These are phyloP conservation scores for Chrosomus eos DNA, from an alignment of 2,797 vertebrate species.

Conservation along the genomic window DNA sequence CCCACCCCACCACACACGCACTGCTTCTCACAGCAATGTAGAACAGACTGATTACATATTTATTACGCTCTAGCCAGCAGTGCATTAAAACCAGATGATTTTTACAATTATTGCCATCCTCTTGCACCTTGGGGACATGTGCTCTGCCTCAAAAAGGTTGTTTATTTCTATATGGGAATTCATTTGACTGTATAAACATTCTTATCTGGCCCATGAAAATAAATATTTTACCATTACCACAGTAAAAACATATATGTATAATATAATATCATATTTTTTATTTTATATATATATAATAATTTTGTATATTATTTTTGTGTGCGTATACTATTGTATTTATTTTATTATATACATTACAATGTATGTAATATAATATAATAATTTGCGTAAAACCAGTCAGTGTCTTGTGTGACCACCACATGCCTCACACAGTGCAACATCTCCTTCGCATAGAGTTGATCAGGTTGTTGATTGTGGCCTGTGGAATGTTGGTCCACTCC, in stretches of 20 bases:
- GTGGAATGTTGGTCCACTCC: too few relatives aligned
- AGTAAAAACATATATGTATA: not conserved
- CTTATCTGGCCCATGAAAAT: not conserved
- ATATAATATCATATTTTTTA: not conserved
- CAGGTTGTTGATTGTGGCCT: too few relatives aligned
- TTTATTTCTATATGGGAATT: not conserved
- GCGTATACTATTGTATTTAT: too few relatives aligned
- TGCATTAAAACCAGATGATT: conserved; percentile 31
- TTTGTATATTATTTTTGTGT: too few relatives aligned
- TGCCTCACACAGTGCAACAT: too few relatives aligned
- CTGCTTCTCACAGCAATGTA: conserved; percentile 47
- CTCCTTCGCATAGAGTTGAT: too few relatives aligned
- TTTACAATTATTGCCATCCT: conserved; percentile 16
- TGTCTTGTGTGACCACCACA: too few relatives aligned
- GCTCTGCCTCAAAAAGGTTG: not conserved
- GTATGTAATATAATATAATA: too few relatives aligned
- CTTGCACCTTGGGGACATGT: not conserved
- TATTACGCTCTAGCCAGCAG: conserved; percentile 47
- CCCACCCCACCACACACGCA: conserved; percentile 26
- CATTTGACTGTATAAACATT: not conserved
- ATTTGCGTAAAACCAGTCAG: too few relatives aligned
- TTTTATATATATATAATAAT: not conserved
- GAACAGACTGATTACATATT: conserved; percentile 58
- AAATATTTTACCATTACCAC: not conserved
- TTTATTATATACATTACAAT: too few relatives aligned